Evolutionary conservation across 2,888 invertebrate species (phyloP), one percentile per base, ranked within the genome.

Genomic region (Sinodicranocentrus sp.): DNA sequence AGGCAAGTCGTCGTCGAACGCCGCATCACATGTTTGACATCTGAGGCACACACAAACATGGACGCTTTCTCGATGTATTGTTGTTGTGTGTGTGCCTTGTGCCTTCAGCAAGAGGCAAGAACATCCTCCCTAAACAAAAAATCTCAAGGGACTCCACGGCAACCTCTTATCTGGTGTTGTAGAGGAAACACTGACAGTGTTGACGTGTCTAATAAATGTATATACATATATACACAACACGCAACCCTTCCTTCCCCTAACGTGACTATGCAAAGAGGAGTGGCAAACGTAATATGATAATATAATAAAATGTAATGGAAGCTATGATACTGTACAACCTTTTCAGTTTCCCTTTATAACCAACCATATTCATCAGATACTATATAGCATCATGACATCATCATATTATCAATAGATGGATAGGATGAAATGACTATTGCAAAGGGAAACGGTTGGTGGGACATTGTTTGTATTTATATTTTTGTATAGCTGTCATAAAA

Each of bases 131-230:
- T 52, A 52, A n/a, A 17, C 52, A 52, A 52, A 23, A 44, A 52
- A 54, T 70, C 70, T 70, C 28, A n/a, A 28, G 54, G 70, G 70
- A 70, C 68, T 52, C 25, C n/a, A 70, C 70, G 6, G 54, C 70
- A 68, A 59, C 28, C 52, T 70, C 52, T 54, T 70, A 70, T 70
- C 70, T 70, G 33, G 23, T 52, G 33, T 28, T 54, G 33, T 54
- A 28, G 52, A 54, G 70, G 52, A 70, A 70, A 67, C 65, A 28
- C 52, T 70, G 70, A 70, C 52, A 54, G 70, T 54, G 70, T 26
- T 70, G 70, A 54, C 70, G 54, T 48, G 28, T 43, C n/a, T 52
- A 13, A 70, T 70, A 54, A 3, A 8, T 17, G 52, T 28, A 26
- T 68, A 43, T 26, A 70, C 19, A 52, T 44, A 44, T 44, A 44